Evolutionary conservation across 2,113 vertebrate genomes (phyloP).

Genomic region (Gasterosteus nipponicus): DNA sequence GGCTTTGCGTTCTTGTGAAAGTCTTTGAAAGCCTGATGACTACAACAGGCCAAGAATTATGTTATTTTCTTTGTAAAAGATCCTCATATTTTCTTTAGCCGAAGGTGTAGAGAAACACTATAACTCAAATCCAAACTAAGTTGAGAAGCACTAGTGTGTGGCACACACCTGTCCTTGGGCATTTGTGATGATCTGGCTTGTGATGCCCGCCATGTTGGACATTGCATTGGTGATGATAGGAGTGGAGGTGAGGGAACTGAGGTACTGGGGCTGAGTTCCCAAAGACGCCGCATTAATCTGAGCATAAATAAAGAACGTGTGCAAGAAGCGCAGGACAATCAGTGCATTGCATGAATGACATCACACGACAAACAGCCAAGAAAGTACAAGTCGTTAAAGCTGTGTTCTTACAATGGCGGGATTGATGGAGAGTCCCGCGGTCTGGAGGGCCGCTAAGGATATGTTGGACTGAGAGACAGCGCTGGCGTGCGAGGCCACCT

Average conservation of each 20-base stretch:
- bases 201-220: constrained; percentile 88
- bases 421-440: constrained; percentile 91
- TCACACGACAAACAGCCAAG: not conserved
- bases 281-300: constrained; percentile 91
- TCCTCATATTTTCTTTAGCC: not conserved
- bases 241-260: constrained; percentile 89
- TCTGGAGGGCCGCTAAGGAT: constrained; percentile 87
- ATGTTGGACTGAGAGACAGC: constrained; percentile 78
- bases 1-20: not conserved
- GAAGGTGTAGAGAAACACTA: not conserved
- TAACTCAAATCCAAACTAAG: not conserved
- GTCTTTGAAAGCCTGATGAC: not conserved
- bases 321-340: not conserved
- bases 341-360: not conserved
- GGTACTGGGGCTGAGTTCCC: constrained; percentile 90
- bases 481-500: constrained; percentile 62
- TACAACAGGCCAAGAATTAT: not conserved
- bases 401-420: constrained; percentile 89
- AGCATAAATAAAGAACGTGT: constrained; percentile 8
- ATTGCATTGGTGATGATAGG: constrained; percentile 90
- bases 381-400: constrained; percentile 67
- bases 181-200: constrained; percentile 93
- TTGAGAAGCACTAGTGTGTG: not conserved
- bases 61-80: not conserved
- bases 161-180: constrained; percentile 92